Conservation (phyloP, 2,113 vertebrate species). For the Mormoops blainvillei region DNA sequence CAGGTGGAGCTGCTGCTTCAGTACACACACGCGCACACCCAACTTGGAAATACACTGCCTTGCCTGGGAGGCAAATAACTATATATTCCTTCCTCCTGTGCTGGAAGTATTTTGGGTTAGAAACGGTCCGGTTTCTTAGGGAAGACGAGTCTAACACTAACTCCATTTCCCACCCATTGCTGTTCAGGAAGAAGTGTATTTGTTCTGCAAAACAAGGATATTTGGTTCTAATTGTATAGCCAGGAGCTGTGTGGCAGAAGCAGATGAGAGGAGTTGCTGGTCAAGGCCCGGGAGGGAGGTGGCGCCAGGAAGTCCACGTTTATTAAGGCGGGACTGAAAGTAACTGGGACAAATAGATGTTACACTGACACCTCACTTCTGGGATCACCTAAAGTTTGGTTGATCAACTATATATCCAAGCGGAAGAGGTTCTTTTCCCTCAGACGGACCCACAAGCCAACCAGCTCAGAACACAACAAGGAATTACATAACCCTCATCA, state of each 20-base stretch:
- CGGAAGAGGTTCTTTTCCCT: not conserved
- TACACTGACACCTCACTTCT: not conserved
- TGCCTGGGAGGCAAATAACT: not conserved
- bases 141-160: too few species aligned
- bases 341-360: not conserved
- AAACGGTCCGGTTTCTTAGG: too few species aligned
- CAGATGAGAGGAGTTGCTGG: not conserved
- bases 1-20: not conserved
- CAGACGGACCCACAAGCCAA: not conserved
- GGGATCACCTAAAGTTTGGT: not conserved
- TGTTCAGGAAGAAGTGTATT: not conserved
- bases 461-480: not conserved
- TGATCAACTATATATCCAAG: not conserved
- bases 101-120: not conserved
- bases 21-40: not conserved
- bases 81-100: not conserved
- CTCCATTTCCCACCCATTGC: not conserved
- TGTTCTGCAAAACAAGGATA: not conserved
- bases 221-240: not conserved
- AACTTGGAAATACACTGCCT: not conserved
- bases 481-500: not conserved
- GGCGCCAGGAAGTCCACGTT: not conserved
- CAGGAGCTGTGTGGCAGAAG: not conserved
- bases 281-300: not conserved
- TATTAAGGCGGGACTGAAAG: not conserved